Evolutionary conservation across 2,888 invertebrate species (phyloP), one percentile per base, ranked within the genome.

Genomic region (Pyrrhosoma nymphula): DNA sequence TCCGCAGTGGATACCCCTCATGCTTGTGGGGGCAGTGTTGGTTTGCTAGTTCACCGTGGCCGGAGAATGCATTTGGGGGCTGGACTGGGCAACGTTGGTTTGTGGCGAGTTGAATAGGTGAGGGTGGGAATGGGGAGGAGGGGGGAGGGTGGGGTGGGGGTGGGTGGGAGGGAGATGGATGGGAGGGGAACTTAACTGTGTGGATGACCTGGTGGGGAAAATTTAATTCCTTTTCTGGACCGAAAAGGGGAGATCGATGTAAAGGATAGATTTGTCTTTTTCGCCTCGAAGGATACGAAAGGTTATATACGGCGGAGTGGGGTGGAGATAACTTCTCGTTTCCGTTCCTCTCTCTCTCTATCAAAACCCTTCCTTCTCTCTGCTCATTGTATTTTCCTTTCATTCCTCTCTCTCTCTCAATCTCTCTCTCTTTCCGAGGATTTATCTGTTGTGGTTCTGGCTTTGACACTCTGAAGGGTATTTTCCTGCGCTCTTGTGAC

Each of bases 211-310:
- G 47, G 18, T 12, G 88, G 88, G 23, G 39, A 55, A 55, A 56
- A 89, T 89, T 89, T 89, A 89, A 89, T 89, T 89, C 56, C 89
- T 89, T 55, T 47, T 69, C 69, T 35, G 82, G 88, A 56, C 89
- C n/a, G 60, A 18, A 35, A 4, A 4, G 89, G 89, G 26, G n/a
- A 89, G n/a, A 56, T 47, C 89, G 89, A 56, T 89, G 56, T 55
- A n/a, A 26, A 10, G 56, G 56, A 89, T 55, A 89, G 55, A 89
- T 89, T 89, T 89, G 89, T 89, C 89, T 56, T 89, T 89, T 89
- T 89, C 89, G 89, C 89, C 55, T 56, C 89, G 89, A n/a, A n/a
- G 89, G 89, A 89, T 14, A 56, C 89, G n/a, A 89, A 89, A 89
- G 89, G 89, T 39, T 88, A 39, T 89, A 88, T 88, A 88, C 30